These are phyloP conservation scores for Luehdorfia chinensis DNA, from an alignment of 1,140 invertebrate species.

Conservation along the genomic window DNA sequence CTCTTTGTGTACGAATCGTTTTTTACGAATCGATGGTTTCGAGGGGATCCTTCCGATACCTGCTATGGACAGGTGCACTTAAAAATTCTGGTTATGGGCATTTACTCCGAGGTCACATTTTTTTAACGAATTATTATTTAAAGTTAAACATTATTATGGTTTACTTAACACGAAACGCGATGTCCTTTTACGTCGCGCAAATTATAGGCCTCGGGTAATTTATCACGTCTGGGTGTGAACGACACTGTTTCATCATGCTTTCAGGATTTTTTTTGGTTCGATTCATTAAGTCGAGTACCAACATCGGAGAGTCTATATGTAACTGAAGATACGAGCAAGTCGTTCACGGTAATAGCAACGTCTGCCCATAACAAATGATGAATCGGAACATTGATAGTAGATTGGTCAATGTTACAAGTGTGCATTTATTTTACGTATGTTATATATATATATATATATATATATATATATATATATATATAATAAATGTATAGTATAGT, in stretches of 20 bases:
- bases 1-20: not conserved
- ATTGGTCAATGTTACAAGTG: too few relatives aligned
- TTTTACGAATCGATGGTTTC: not conserved
- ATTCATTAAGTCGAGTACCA: conserved; percentile 20
- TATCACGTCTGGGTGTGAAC: conserved; percentile 23
- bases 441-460: too few relatives aligned
- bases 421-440: too few relatives aligned
- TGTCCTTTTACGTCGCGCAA: conserved; percentile 8
- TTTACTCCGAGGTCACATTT: not conserved
- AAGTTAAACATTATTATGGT: conserved; percentile 8
- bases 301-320: too few relatives aligned
- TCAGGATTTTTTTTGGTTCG: conserved; percentile 17
- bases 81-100: not conserved
- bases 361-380: too few relatives aligned
- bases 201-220: conserved; percentile 18
- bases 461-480: too few relatives aligned
- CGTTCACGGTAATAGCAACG: too few relatives aligned
- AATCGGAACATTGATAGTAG: too few relatives aligned
- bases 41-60: not conserved
- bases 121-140: conserved; percentile 1
- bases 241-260: conserved; percentile 19
- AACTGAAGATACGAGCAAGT: not conserved
- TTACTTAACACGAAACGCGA: conserved; percentile 8
- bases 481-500: too few relatives aligned
- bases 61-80: conserved; percentile 1